Conservation (phyloP, 2,113 vertebrate species). For the Chlorodrepanis virens region DNA sequence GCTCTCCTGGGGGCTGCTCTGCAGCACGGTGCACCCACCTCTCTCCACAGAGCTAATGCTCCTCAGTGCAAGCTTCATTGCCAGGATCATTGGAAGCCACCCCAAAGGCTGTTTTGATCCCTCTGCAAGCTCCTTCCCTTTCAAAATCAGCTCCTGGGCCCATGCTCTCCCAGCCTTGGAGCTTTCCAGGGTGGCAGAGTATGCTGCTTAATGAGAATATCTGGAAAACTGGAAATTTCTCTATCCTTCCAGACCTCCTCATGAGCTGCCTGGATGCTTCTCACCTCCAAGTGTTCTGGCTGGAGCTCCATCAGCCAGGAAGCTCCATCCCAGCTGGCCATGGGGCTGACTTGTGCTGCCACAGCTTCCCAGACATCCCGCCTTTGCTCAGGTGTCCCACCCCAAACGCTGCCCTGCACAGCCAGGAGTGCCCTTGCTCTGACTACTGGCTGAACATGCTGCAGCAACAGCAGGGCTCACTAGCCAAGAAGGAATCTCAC, state of each 20-base stretch:
- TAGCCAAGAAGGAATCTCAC: background rate
- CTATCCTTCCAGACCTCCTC: background rate
- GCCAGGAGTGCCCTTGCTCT: background rate
- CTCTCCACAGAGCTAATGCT: accelerated
- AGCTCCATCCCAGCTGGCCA: background rate
- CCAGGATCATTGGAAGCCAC: background rate
- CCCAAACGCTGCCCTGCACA: background rate
- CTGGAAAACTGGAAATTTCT: background rate
- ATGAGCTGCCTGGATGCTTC: background rate
- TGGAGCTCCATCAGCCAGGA: background rate
- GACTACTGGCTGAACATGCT: background rate
- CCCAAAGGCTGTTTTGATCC: background rate
- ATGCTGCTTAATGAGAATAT: background rate
- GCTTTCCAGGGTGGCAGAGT: background rate
- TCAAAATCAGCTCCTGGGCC: background rate
- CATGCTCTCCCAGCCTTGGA: background rate
- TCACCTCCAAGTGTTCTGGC: background rate
- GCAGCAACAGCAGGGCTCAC: background rate
- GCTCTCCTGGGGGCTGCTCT: background rate
- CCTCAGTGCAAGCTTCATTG: background rate
- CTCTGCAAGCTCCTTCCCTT: background rate
- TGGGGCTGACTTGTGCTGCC: background rate
- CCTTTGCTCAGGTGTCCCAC: background rate
- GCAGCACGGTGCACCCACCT: background rate
- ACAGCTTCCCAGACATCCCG: background rate